Conservation (phyloP, 1,140 invertebrate genomes). For the Helicoverpa armigera region DNA sequence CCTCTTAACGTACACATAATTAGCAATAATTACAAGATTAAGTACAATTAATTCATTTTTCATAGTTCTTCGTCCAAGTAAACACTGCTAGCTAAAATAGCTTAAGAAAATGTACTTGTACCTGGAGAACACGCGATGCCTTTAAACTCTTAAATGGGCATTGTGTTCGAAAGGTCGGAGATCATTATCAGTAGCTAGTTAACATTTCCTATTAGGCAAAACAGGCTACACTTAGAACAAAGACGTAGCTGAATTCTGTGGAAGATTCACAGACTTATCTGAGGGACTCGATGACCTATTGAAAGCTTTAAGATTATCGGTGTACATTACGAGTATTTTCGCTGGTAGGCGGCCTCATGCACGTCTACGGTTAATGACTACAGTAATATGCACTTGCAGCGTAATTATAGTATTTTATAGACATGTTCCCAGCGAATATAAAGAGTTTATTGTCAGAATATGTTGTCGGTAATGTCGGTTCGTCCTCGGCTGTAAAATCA, state of each 20-base stretch:
- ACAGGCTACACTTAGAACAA: background rate
- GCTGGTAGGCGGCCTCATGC: background rate
- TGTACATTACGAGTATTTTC: background rate
- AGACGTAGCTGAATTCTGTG: background rate
- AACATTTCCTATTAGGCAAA: conserved; percentile 45
- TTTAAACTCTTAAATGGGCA: conserved; percentile 24
- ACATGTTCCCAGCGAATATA: conserved; percentile 19
- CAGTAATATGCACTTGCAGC: conserved; percentile 19
- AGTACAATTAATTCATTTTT: background rate
- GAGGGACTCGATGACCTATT: background rate
- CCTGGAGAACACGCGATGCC: background rate
- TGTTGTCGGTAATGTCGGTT: background rate
- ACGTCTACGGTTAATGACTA: conserved; percentile 3
- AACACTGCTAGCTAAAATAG: background rate
- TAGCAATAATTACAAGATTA: too few relatives aligned
- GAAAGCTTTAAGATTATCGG: conserved; percentile 16
- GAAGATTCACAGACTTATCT: background rate
- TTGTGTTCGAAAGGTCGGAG: conserved; percentile 41
- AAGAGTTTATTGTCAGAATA: background rate
- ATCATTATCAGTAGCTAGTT: conserved; percentile 38
- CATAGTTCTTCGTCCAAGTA: background rate
- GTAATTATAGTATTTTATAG: conserved; percentile 30
- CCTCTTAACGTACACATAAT: background rate
- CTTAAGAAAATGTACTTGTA: background rate
- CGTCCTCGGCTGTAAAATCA: conserved; percentile 37